Conservation (phyloP, 2,113 vertebrate species). For the Salvelinus alpinus region DNA sequence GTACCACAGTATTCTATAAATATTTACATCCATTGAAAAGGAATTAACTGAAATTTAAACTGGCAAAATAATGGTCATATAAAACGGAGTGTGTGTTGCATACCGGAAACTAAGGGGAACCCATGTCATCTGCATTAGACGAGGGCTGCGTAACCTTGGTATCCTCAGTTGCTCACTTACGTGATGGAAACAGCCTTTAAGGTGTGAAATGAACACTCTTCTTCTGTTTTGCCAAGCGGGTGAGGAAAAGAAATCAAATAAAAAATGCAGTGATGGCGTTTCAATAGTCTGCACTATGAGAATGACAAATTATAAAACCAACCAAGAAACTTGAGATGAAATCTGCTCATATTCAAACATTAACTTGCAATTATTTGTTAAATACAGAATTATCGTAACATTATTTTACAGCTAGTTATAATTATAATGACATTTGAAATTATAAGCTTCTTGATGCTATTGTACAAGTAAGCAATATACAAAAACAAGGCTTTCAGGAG, state of each 20-base stretch:
- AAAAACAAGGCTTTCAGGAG: constrained; percentile 74
- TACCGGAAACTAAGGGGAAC: constrained; percentile 64
- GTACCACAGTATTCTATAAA: background rate
- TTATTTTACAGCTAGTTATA: constrained; percentile 58
- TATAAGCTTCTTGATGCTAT: constrained; percentile 62
- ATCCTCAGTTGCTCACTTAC: constrained; percentile 99
- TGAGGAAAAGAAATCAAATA: constrained; percentile 84
- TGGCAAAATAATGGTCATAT: background rate
- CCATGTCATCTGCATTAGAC: constrained; percentile 82
- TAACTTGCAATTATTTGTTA: constrained; percentile 65
- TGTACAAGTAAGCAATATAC: constrained; percentile 76
- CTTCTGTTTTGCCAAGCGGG: constrained; percentile 99
- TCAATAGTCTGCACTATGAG: constrained; percentile 80
- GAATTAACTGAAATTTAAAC: background rate
- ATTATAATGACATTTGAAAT: constrained; percentile 63
- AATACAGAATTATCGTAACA: constrained; percentile 71
- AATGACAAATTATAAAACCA: constrained; percentile 64
- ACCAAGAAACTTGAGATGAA: constrained; percentile 63
- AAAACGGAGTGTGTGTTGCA: constrained; percentile 17
- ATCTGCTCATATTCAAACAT: constrained; percentile 64
- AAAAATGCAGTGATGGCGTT: constrained; percentile 87
- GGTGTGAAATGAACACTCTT: constrained; percentile 99
- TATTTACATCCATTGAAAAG: background rate
- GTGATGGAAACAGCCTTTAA: constrained; percentile 98
- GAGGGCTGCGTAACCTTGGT: constrained; percentile 80